Evolutionary conservation across 2,113 vertebrate genomes (phyloP), one percentile per base, ranked within the genome.

Genomic region (Todiramphus saurophagus): DNA sequence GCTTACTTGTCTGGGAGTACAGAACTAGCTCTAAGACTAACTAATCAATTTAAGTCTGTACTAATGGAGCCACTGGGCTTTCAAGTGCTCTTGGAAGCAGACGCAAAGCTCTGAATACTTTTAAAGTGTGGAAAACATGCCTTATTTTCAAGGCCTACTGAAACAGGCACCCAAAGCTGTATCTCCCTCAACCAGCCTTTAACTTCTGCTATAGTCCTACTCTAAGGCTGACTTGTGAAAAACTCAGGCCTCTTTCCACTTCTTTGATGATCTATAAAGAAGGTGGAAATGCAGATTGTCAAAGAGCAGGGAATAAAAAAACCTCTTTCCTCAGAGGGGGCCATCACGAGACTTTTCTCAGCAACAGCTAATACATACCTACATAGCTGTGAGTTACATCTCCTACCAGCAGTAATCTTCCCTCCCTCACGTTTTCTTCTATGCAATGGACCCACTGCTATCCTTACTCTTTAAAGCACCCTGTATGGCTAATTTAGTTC

Each of bases 11-110:
- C 76, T 89, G n/a, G 41, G n/a, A 80, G 16, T 27, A 69, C 37
- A 89, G 76, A 94, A 85, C 83, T 70, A 88, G 44, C 31, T 86
- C 72, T 73, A 77, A 90, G 59, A 94, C 74, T 86, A 89, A 76
- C 60, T 78, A 90, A 93, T 90, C 79, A 81, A 63, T 94, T 77
- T 77, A 77, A 55, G 80, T 55, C n/a, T 77, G 72, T 83, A 59
- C 24, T 90, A 90, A 92, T 77, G 46, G 72, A 91, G 56, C 46
- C 63, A 74, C 10, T 63, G 73, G 43, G 75, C 50, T 94, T 92
- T 91, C 72, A 90, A 87, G 81, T 16, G 30, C 25, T 95, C 93
- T 91, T 91, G 58, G 74, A 94, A 91, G 44, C 17, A 17, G 44
- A 17, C 88, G 19, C 63, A 89, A 93, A 77, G 59, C 59, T 88